Conservation (phyloP, 2,113 vertebrate genomes). For the Suricata suricatta region DNA sequence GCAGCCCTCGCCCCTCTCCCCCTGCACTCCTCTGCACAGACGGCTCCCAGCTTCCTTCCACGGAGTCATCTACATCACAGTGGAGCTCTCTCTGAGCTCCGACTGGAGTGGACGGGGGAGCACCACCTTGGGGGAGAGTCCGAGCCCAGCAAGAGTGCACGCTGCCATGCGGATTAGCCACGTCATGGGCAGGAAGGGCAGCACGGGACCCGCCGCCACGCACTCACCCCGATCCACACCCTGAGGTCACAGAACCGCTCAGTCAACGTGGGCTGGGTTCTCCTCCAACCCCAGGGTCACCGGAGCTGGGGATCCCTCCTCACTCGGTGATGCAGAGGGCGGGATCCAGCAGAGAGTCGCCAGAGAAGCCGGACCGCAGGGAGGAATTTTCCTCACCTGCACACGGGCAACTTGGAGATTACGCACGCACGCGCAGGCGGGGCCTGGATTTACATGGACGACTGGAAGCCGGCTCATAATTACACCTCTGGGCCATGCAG, state of each 20-base stretch:
- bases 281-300: neutral
- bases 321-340: fast-evolving
- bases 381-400: fast-evolving
- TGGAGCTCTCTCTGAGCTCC: neutral
- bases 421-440: neutral
- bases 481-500: fast-evolving
- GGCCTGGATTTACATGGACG: fast-evolving
- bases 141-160: neutral
- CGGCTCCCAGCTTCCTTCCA: neutral
- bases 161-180: neutral
- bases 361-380: neutral
- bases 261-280: neutral
- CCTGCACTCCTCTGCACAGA: fast-evolving
- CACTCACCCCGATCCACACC: neutral
- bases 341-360: fast-evolving
- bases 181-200: neutral
- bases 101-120: neutral
- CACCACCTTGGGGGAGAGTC: neutral
- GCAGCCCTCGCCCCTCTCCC: neutral
- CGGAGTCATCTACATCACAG: fast-evolving
- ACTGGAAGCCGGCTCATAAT: neutral
- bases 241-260: neutral
- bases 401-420: neutral
- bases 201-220: fast-evolving
- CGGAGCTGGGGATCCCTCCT: neutral